Percentiles rank a stretch among this genome's conserved stretches.
These are phyloP conservation scores for Scaptodrosophila latifasciaeformis DNA, from an alignment of 2,888 invertebrate species.

Conservation along the genomic window DNA sequence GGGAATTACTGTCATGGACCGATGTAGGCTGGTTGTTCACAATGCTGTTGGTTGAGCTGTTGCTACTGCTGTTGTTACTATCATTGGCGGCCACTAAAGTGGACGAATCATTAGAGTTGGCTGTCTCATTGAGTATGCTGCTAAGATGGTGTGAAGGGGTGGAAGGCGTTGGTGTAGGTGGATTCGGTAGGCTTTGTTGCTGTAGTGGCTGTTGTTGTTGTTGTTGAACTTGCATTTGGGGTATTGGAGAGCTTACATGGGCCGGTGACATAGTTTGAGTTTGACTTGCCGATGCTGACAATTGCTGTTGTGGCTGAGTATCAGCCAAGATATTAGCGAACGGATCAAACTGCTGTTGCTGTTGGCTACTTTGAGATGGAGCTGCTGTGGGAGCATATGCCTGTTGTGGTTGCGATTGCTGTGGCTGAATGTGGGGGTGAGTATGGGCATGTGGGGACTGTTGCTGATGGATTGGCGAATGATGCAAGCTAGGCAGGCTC, in stretches of 20 bases:
- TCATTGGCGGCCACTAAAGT: constrained; percentile 72
- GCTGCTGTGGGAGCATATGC: constrained; percentile 51
- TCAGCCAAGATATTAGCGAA: constrained; percentile 58
- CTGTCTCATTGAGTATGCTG: constrained; percentile 72
- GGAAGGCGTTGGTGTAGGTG: constrained; percentile 51
- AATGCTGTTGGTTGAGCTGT: constrained; percentile 73
- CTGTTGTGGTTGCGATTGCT: constrained; percentile 54
- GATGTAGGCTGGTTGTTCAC: constrained; percentile 75
- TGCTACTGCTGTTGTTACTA: constrained; percentile 73
- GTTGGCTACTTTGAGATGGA: constrained; percentile 46
- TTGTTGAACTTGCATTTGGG: constrained; percentile 46
- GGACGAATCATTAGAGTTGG: constrained; percentile 74
- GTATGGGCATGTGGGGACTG: constrained; percentile 41
- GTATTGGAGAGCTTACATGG: constrained; percentile 48
- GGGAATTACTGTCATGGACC: constrained; percentile 74
- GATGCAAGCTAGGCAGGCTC: constrained; percentile 61
- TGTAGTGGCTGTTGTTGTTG: constrained; percentile 46
- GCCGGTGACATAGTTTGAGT: constrained; percentile 45
- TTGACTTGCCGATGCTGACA: constrained; percentile 19
- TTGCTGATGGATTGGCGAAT: constrained; percentile 57
- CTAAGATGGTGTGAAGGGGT: constrained; percentile 65
- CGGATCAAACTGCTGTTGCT: constrained; percentile 57
- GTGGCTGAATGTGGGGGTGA: constrained; percentile 60
- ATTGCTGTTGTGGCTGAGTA: constrained; percentile 30
- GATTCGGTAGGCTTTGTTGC: constrained; percentile 42